These are phyloP conservation scores for Andrena fulva DNA, from an alignment of 2,888 invertebrate species.

Conservation along the genomic window DNA sequence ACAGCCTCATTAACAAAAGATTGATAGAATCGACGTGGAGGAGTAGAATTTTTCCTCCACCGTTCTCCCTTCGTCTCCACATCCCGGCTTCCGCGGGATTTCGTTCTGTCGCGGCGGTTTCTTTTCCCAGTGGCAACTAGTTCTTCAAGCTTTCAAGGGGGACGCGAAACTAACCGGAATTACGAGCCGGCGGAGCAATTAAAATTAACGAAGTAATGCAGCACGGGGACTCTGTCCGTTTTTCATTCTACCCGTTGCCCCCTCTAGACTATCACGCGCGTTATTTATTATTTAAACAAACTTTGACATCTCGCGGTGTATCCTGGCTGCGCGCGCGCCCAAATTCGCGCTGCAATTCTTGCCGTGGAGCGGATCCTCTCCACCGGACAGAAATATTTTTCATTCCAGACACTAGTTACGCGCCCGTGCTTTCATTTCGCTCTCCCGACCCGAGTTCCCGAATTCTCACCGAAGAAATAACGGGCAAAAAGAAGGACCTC, in stretches of 20 bases:
- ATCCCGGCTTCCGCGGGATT: slow-evolving; percentile 7
- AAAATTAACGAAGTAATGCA: slow-evolving; percentile 70
- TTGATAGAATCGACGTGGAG: background rate
- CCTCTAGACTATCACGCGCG: background rate
- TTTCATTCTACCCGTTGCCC: slow-evolving; percentile 40
- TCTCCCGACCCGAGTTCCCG: background rate
- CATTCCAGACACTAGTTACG: slow-evolving; percentile 18
- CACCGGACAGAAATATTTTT: slow-evolving; percentile 34
- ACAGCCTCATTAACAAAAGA: background rate
- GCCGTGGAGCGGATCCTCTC: background rate
- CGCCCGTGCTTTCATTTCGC: slow-evolving; percentile 27
- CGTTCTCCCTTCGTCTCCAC: background rate
- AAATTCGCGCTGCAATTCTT: slow-evolving; percentile 28
- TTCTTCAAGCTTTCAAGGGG: slow-evolving; percentile 42
- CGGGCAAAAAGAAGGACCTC: background rate
- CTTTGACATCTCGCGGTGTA: slow-evolving; percentile 40
- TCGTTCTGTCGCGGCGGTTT: slow-evolving; percentile 15
- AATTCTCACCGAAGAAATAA: background rate
- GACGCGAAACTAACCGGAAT: slow-evolving; percentile 51
- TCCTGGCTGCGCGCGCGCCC: background rate
- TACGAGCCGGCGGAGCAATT: slow-evolving; percentile 60
- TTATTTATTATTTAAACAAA: slow-evolving; percentile 47
- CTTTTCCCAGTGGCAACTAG: slow-evolving; percentile 30
- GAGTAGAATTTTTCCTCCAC: background rate
- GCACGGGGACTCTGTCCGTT: slow-evolving; percentile 19